A percentile compares a stretch with the other conserved stretches of the same genome.
Conservation (phyloP, 2,888 invertebrate species). For the Biston betularia region DNA sequence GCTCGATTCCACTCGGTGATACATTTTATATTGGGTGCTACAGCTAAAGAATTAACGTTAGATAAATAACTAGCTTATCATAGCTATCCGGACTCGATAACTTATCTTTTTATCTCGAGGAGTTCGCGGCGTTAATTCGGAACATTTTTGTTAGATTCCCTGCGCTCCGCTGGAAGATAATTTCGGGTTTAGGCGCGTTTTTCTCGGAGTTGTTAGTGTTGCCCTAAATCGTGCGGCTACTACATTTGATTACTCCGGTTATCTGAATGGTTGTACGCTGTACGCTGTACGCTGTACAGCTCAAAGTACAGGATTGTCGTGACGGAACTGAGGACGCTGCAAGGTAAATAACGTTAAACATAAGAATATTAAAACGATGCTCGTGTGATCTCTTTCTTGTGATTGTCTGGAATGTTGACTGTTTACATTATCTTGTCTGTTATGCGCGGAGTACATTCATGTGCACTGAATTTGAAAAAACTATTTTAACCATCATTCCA, state of each 20-base stretch:
- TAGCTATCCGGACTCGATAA: constrained; percentile 43
- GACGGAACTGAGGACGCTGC: constrained; percentile 17
- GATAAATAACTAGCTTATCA: constrained; percentile 14
- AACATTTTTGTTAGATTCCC: neutral
- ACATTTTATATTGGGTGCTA: neutral
- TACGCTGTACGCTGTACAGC: too few species aligned
- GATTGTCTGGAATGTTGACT: constrained; percentile 20
- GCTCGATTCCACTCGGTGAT: neutral
- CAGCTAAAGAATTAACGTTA: constrained; percentile 12
- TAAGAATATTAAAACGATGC: constrained; percentile 16
- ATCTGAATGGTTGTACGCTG: neutral
- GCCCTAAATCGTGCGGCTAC: neutral
- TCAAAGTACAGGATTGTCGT: neutral
- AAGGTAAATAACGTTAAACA: constrained; percentile 27
- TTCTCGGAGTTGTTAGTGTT: neutral
- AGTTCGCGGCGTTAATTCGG: constrained; percentile 6
- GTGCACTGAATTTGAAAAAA: too few species aligned
- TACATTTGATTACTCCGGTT: constrained; percentile 1
- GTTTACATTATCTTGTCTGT: constrained; percentile 12
- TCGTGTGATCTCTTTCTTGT: constrained; percentile 6
- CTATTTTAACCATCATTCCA: too few species aligned
- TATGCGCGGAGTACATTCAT: too few species aligned
- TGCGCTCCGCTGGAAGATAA: neutral
- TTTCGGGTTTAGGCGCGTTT: too few species aligned
- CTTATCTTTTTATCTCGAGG: constrained; percentile 48